Base-by-base conservation (phyloP, 2,797 vertebrate genomes). In the Thalassophryne amazonica region DNA sequence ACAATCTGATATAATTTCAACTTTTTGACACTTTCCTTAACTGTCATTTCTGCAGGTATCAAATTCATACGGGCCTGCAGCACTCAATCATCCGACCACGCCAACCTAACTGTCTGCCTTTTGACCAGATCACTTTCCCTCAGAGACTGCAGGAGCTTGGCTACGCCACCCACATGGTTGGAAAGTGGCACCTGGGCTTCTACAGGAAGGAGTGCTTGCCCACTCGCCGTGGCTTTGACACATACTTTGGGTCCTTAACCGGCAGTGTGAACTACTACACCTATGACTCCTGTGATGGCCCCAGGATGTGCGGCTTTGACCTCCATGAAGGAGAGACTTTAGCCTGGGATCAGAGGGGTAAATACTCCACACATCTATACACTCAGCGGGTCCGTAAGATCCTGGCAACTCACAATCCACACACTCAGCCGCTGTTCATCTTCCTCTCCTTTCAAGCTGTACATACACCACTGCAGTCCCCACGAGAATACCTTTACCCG, bases 161-260 rank as follows among this genome's bases (percentile, higher is more conserved):
- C 31, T 99, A 99, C 67, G 90, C 95, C 56, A 98, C 97, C 0
- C 97, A 99, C 81, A 99, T 99, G 97, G 95, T 99, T 6, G 97
- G 97, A 40, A 99, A 99, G 62, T 99, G 97, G 97, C 97, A 99
- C 66, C 83, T 99, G 52, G 97, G 97, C 24, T 99, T 99, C 84
- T 99, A 98, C 78, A 94, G 95, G 76, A 96, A 94, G 61, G 94
- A 97, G 27, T 99, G 97, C 53, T 80, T 99, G 64, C 97, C 97
- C 29, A 98, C 96, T 0, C 93, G 95, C 0, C 89, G 96, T 0
- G 97, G 97, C 46, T 99, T 99, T 0, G 88, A 98, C 82, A 94
- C 95, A 19, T 99, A 98, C 86, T 89, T 99, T 57, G 97, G 97
- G 56, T 98, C 97, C 0, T 82, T 99, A 68, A 99, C 97, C 0